A percentile compares a stretch with the other conserved stretches of the same genome.
Conservation (phyloP, 64 coral and sea anemone species). For the Stichodactyla mertensii region DNA sequence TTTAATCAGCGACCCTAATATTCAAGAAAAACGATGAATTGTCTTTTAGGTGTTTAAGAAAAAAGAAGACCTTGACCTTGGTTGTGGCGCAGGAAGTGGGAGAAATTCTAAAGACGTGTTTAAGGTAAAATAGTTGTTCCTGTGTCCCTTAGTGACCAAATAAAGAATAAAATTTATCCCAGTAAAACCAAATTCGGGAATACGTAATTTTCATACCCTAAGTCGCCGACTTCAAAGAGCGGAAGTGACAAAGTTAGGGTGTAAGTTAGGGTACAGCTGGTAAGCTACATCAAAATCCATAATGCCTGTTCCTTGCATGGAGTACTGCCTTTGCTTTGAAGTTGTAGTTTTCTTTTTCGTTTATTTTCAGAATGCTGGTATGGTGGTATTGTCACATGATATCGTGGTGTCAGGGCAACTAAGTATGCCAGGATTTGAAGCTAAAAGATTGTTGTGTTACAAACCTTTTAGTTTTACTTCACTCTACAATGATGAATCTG, state of each 20-base stretch:
- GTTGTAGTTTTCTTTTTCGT: background rate
- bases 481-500: too few species aligned
- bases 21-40: background rate
- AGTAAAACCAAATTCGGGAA: too few species aligned
- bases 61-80: slow-evolving; percentile 72
- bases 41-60: slow-evolving; percentile 56
- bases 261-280: too few species aligned
- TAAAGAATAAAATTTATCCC: too few species aligned
- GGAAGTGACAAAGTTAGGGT: too few species aligned
- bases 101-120: slow-evolving; percentile 68
- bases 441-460: too few species aligned
- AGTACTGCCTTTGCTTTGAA: too few species aligned
- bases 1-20: background rate
- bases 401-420: background rate
- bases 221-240: too few species aligned
- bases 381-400: background rate
- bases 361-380: slow-evolving; percentile 9
- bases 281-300: too few species aligned
- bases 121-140: slow-evolving; percentile 29
- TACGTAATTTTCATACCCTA: too few species aligned
- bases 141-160: background rate
- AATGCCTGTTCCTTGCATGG: too few species aligned
- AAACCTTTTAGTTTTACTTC: too few species aligned
- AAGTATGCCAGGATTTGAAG: background rate
- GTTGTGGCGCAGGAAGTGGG: slow-evolving; percentile 89